phyloP scores from a whole-genome alignment of 2,113 vertebrate species.

The Sapayoa aenigma region DNA sequence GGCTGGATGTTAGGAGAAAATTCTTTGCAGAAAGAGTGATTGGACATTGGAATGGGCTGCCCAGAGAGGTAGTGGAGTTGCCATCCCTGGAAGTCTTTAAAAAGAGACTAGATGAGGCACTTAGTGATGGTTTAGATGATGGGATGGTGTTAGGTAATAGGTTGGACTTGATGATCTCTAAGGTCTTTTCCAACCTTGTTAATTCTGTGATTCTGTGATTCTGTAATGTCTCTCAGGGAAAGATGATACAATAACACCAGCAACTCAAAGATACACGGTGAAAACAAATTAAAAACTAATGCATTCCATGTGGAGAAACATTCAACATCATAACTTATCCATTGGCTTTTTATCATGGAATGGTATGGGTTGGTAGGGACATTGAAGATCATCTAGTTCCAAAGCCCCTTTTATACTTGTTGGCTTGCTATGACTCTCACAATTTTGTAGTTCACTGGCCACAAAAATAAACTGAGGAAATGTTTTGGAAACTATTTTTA shows the following conservation, averaged over 20 bases:
- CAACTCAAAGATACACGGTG: neutral
- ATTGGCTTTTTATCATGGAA: neutral
- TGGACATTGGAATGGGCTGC: too few relatives aligned
- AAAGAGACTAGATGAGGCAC: too few relatives aligned
- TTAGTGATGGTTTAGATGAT: too few relatives aligned
- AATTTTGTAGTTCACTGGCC: neutral
- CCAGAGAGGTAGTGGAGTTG: too few relatives aligned
- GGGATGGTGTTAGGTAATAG: too few relatives aligned
- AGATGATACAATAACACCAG: neutral
- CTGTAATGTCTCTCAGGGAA: neutral
- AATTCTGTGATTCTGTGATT: too few relatives aligned
- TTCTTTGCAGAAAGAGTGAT: too few relatives aligned
- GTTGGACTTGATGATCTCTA: too few relatives aligned
- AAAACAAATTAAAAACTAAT: neutral
- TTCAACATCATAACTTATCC: neutral
- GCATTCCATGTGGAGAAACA: neutral
- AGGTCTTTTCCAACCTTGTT: too few relatives aligned
- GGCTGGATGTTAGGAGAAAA: too few relatives aligned
- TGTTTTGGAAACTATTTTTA: neutral
- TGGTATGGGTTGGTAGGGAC: neutral
- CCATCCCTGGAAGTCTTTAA: too few relatives aligned
- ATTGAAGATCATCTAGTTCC: neutral
- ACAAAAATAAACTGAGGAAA: neutral
- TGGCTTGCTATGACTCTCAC: neutral
- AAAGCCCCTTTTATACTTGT: neutral